A percentile compares a stretch with the other conserved stretches of the same genome.
These are phyloP conservation scores for Neoaliturus tenellus DNA, from an alignment of 2,888 invertebrate species.

Conservation along the genomic window DNA sequence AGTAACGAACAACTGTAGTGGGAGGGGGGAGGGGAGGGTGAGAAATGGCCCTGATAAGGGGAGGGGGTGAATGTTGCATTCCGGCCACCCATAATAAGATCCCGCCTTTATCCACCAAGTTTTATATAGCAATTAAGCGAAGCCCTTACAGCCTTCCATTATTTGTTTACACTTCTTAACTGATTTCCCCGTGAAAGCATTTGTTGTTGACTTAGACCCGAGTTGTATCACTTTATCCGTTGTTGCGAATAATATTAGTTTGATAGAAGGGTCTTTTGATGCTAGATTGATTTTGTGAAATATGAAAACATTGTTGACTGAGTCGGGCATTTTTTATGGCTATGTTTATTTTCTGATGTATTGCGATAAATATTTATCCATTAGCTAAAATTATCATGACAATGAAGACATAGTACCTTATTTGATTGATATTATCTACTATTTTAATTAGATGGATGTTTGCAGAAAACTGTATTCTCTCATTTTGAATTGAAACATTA, in stretches of 20 bases:
- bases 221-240: slow-evolving; percentile 6
- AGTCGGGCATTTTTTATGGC: no score
- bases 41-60: slow-evolving; percentile 32
- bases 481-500: no score
- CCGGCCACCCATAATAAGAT: slow-evolving; percentile 40
- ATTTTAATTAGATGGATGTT: no score
- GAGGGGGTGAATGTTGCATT: slow-evolving; percentile 33
- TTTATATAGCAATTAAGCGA: slow-evolving; percentile 52
- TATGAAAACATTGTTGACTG: no score
- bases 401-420: no score
- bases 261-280: not conserved
- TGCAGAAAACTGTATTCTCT: no score
- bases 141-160: slow-evolving; percentile 50
- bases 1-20: slow-evolving; percentile 20
- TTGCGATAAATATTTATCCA: no score
- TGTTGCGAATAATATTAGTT: not conserved
- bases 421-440: no score
- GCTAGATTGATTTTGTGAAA: no score
- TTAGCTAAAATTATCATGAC: no score
- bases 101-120: slow-evolving; percentile 49
- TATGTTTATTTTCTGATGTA: no score
- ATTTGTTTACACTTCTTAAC: slow-evolving; percentile 47
- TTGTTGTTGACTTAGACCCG: slow-evolving; percentile 30
- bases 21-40: not conserved
- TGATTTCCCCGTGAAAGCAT: slow-evolving; percentile 40